Conservation (phyloP, 2,113 vertebrate genomes). For the Phocoena sinus region DNA sequence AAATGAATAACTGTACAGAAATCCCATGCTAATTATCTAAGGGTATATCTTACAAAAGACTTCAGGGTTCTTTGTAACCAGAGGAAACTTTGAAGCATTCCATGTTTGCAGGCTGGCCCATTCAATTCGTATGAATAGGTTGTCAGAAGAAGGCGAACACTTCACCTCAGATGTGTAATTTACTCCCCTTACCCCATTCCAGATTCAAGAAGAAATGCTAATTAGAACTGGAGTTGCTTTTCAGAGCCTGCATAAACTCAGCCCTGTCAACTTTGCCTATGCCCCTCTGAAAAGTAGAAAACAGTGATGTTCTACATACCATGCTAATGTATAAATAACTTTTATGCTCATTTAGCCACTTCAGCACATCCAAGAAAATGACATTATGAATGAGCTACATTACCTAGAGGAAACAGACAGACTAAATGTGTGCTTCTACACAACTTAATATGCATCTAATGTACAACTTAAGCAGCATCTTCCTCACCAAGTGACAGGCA, state of each 20-base stretch:
- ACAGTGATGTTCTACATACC: slow-evolving; percentile 23
- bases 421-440: slow-evolving; percentile 64
- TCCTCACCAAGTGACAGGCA: slow-evolving; percentile 78
- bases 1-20: background rate
- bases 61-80: background rate
- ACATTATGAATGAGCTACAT: slow-evolving; percentile 76
- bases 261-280: slow-evolving; percentile 21
- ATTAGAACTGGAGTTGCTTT: slow-evolving; percentile 38
- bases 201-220: slow-evolving; percentile 35
- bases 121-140: background rate
- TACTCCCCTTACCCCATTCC: background rate
- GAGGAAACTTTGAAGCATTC: background rate
- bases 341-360: slow-evolving; percentile 58
- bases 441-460: slow-evolving; percentile 77
- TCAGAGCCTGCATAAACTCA: slow-evolving; percentile 50
- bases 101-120: background rate
- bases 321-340: slow-evolving; percentile 64
- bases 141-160: background rate
- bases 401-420: slow-evolving; percentile 70
- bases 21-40: background rate
- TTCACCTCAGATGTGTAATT: slow-evolving; percentile 15
- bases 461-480: slow-evolving; percentile 69
- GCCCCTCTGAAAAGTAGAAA: slow-evolving; percentile 46
- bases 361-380: slow-evolving; percentile 70
- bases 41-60: background rate